These are phyloP conservation scores for Aptenodytes patagonicus DNA, from an alignment of 2,113 vertebrate genomes.

Conservation along the genomic window DNA sequence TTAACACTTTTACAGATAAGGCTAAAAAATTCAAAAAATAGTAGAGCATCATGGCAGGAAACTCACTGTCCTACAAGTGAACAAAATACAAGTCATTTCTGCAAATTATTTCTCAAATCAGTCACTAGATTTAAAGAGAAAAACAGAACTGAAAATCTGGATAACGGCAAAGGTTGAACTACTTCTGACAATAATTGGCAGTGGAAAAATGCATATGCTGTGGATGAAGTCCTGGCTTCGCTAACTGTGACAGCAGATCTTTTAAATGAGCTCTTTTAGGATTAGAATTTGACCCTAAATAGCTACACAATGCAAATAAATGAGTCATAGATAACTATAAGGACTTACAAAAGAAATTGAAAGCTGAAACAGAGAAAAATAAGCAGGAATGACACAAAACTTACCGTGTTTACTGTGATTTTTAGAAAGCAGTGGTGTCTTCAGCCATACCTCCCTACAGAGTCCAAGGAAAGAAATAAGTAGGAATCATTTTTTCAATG, in stretches of 20 bases:
- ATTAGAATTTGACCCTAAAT: not conserved
- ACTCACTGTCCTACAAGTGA: not conserved
- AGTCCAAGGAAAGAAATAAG: not conserved
- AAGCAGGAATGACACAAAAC: not conserved
- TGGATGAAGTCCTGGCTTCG: not conserved
- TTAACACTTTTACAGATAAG: not conserved
- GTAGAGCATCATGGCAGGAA: not conserved
- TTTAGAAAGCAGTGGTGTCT: not conserved
- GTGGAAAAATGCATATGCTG: not conserved
- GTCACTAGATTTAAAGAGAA: not conserved
- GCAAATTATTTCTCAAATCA: not conserved
- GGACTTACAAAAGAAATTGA: not conserved
- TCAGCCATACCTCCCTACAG: not conserved
- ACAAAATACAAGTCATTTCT: not conserved
- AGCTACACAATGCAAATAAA: not conserved
- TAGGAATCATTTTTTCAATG: not conserved
- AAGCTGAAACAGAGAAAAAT: not conserved
- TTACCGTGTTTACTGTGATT: not conserved
- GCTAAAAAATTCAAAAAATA: not conserved
- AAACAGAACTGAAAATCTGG: not conserved
- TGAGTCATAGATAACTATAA: not conserved
- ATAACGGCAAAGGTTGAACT: not conserved
- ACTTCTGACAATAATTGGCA: not conserved
- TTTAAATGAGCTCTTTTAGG: not conserved
- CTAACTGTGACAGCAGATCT: not conserved